Evolutionary conservation across 2,888 invertebrate species (phyloP), one percentile per base, ranked within the genome.

Genomic region (Agonopterix arenella): DNA sequence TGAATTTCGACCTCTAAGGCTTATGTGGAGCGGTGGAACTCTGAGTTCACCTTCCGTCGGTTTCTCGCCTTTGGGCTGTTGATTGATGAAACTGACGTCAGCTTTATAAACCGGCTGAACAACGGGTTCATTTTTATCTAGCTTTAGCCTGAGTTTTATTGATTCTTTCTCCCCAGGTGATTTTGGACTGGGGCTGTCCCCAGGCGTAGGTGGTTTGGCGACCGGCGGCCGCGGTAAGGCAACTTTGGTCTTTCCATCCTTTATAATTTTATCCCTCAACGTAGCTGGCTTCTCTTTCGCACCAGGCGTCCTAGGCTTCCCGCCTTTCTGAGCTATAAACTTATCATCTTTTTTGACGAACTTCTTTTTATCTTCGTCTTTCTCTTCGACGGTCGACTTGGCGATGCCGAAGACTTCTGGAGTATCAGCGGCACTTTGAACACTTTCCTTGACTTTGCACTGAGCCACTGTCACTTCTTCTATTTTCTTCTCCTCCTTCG

Each of bases 21-120:
- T 96, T 64, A 97, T 97, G 75, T 97, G 97, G 54, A 97, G 84
- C 1, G 97, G 97, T 8, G 97, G 97, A 45, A 97, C 97, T 50
- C 96, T 90, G 7, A 94, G 93, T 64, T 96, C 96, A 1, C 78
- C 75, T 55, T 95, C 95, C 0, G 81, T 79, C 5, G 84, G 73
- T 53, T 85, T 80, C 45, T 90, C 90, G 37, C 84, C 84, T 55
- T 84, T 81, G n/a, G 78, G 65, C 55, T 86, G 90, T 50, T 84
- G 82, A 58, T 90, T 91, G 16, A 93, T 92, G 73, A 94, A 95
- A 58, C 93, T 93, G 36, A 94, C 93, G 68, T 95, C 95, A 18
- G 95, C 94, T 78, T 95, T 95, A 73, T 96, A 96, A 0, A 95
- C 94, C 0, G 94, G 91, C 58, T 92, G 92, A 0, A 94, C 92